A percentile compares a stretch with the other conserved stretches of the same genome.
phyloP scores from a whole-genome alignment of 2,797 vertebrate genomes.

The Esox masquinongy region DNA sequence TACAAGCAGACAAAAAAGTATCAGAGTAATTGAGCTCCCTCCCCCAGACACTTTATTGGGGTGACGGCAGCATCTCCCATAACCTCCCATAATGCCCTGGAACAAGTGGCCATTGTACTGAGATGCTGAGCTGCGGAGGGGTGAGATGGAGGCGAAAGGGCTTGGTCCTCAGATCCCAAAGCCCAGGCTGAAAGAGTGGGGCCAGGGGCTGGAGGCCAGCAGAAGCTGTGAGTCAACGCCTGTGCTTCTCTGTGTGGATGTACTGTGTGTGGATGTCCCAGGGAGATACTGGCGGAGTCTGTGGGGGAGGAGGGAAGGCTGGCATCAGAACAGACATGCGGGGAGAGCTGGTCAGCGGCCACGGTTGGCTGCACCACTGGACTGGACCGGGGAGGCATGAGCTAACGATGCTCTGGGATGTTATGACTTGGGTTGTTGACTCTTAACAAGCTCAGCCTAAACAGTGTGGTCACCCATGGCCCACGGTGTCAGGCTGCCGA shows the following conservation, averaged over 20 bases:
- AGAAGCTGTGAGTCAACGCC: slow-evolving; percentile 13
- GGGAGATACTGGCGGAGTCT: slow-evolving; percentile 36
- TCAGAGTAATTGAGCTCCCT: slow-evolving; percentile 57
- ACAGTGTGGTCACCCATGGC: slow-evolving; percentile 3
- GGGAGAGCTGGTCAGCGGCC: slow-evolving; percentile 23
- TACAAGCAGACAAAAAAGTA: slow-evolving; percentile 67
- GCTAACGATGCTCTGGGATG: slow-evolving; percentile 6
- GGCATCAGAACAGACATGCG: slow-evolving; percentile 30
- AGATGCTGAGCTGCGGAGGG: slow-evolving; percentile 32
- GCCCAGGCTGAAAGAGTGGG: background rate
- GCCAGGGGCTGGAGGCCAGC: background rate
- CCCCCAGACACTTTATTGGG: slow-evolving; percentile 63
- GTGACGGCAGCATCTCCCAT: slow-evolving; percentile 69
- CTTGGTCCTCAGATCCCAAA: slow-evolving; percentile 33
- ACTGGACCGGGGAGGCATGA: slow-evolving; percentile 15
- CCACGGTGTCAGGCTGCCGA: background rate
- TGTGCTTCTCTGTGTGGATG: slow-evolving; percentile 24
- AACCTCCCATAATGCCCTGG: slow-evolving; percentile 52
- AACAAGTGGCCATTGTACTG: slow-evolving; percentile 67
- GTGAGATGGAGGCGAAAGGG: slow-evolving; percentile 25
- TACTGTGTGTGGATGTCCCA: slow-evolving; percentile 34
- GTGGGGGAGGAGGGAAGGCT: slow-evolving; percentile 5
- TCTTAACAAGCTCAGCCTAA: slow-evolving; percentile 9
- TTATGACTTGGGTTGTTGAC: slow-evolving; percentile 7
- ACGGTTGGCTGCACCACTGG: slow-evolving; percentile 12